Base-by-base conservation (phyloP, 2,113 vertebrate species). In the Platysteira castanea region DNA sequence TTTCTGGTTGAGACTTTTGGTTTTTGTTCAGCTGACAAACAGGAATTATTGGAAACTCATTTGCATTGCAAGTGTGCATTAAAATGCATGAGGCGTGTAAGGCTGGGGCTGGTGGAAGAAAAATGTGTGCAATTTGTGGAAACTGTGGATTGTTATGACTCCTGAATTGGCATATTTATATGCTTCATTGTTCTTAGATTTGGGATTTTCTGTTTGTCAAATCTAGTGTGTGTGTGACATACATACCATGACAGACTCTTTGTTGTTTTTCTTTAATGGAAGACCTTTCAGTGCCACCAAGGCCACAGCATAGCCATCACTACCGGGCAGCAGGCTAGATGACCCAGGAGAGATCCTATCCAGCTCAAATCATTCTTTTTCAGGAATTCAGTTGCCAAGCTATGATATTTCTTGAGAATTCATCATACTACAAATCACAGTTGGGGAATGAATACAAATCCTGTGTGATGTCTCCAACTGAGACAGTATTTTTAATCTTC, bases 1-100 rank as follows among this genome's bases (percentile, higher is more conserved):
- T 47, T 71, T 50, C n/a, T 60, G 46, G 30, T n/a, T 65, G 71
- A 84, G 76, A 74, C 81, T 91, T 84, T 22, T 22, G 52, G 33
- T 10, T 82, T 96, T 90, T 85, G 42, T 91, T 93, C 78, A 69
- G 47, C 87, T 93, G 89, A 96, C 87, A 87, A 96, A 91, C 84
- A 90, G 59, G 75, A 90, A 52, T 85, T 96, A 95, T n/a, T 85
- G 9, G 20, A 89, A 93, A 82, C 78, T 87, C 54, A 91, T 97
- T 94, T 97, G 89, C 94, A 95, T 93, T 80, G 93, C 95, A 96
- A 95, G 78, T 70, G 81, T 94, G 78, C 71, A 96, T 97, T 96
- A 89, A 97, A 96, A 96, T 96, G 89, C 93, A 90, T 80, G 87
- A 93, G 70, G 87, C 54, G 1, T 89, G 84, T 82, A 93, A 84